Percentiles rank a stretch among this genome's conserved stretches.
phyloP scores from a whole-genome alignment of 2,797 vertebrate genomes.

The Crossoptilon crossoptilon region DNA sequence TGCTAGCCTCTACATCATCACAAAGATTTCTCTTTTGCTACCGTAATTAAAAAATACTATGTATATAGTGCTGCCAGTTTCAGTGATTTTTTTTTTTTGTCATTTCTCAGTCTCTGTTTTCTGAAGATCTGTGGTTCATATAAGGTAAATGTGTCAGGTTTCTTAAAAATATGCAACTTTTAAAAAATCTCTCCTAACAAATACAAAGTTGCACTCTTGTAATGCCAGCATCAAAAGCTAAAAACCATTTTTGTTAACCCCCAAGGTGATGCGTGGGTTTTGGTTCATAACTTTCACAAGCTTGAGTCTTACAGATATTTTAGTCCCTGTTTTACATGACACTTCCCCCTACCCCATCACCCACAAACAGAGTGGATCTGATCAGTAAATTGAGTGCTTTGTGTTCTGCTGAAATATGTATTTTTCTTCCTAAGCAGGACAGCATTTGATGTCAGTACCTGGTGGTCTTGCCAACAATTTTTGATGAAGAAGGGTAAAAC shows the following conservation, averaged over 20 bases:
- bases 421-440: slow-evolving; percentile 3
- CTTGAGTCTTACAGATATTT: neutral
- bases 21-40: neutral
- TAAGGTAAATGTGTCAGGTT: neutral
- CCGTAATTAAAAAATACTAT: neutral
- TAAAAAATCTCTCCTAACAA: no score
- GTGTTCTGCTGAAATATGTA: neutral
- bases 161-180: neutral
- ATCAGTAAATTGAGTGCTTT: neutral
- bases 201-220: neutral
- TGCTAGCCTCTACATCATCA: neutral
- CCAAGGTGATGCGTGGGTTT: neutral
- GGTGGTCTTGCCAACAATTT: slow-evolving; percentile 26
- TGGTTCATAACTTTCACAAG: neutral
- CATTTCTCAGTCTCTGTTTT: neutral
- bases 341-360: accelerated
- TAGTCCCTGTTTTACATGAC: neutral
- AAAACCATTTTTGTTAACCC: neutral
- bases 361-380: neutral
- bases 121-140: neutral
- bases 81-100: neutral
- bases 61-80: neutral
- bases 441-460: neutral
- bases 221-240: neutral
- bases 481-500: slow-evolving; percentile 15